phyloP scores from a whole-genome alignment of 2,113 vertebrate species.

The Aphyosemion australe region DNA sequence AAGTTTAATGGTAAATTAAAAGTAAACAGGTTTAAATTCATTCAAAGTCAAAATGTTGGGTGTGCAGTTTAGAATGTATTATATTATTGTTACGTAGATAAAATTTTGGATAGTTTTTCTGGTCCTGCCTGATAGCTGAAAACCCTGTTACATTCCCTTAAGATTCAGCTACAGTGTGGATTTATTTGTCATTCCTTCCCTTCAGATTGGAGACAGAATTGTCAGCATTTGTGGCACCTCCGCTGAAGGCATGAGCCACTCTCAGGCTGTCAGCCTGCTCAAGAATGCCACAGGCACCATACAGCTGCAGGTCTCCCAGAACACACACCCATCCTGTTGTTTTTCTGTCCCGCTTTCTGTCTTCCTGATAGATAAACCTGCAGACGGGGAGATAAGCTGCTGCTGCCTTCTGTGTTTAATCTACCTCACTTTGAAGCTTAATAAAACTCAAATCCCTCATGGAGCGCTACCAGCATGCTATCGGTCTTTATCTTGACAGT shows the following conservation, averaged over 20 bases:
- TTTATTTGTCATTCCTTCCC: neutral
- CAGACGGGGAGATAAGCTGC: constrained; percentile 12
- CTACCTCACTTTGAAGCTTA: constrained; percentile 29
- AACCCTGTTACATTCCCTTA: no score
- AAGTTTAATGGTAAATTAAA: no score
- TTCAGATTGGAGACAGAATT: constrained; percentile 94
- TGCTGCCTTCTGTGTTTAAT: neutral
- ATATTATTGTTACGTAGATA: no score
- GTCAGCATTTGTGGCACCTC: constrained; percentile 89
- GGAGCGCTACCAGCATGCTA: constrained; percentile 6
- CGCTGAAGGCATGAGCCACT: constrained; percentile 92
- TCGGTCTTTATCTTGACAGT: constrained; percentile 30
- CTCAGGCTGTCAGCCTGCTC: constrained; percentile 90
- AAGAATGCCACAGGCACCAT: constrained; percentile 89
- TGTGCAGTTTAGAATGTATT: no score
- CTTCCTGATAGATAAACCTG: neutral
- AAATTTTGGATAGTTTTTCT: no score
- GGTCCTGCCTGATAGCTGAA: no score
- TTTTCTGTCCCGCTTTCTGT: neutral
- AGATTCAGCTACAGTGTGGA: no score
- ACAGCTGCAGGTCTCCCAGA: constrained; percentile 87
- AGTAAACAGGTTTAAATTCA: no score
- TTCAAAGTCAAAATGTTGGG: no score
- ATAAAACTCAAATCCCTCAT: constrained; percentile 17
- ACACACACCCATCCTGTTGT: neutral